phyloP scores from a whole-genome alignment of 1,140 invertebrate genomes.

The Drosophila pseudoobscura region DNA sequence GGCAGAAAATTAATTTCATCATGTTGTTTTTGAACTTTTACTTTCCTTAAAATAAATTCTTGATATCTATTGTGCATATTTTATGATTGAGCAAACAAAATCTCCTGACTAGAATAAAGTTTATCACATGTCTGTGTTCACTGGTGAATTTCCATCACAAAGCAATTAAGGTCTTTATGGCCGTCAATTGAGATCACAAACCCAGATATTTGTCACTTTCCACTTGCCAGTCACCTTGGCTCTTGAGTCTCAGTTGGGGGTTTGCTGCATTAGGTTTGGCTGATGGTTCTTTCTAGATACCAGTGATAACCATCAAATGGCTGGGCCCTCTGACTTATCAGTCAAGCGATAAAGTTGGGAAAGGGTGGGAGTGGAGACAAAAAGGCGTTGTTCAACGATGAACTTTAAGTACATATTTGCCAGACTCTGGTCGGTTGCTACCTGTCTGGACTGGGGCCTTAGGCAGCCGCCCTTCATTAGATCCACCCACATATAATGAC shows the following conservation, averaged over 20 bases:
- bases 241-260: constrained; percentile 18
- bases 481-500: constrained; percentile 36
- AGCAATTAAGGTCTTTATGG: constrained; percentile 19
- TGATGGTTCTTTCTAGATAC: constrained; percentile 39
- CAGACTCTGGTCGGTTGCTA: constrained; percentile 31
- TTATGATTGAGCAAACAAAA: constrained; percentile 1
- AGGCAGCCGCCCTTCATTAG: constrained; percentile 46
- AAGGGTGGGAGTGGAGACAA: constrained; percentile 8
- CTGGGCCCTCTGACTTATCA: constrained; percentile 29
- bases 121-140: background rate
- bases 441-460: constrained; percentile 24
- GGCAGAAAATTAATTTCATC: constrained; percentile 24
- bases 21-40: background rate
- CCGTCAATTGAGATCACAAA: constrained; percentile 7
- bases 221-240: constrained; percentile 33
- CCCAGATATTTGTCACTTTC: constrained; percentile 25
- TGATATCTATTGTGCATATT: background rate
- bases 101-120: background rate
- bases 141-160: constrained; percentile 35
- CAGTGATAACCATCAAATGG: constrained; percentile 11
- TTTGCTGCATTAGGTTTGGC: constrained; percentile 32
- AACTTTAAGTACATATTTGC: constrained; percentile 43
- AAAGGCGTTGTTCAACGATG: background rate
- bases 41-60: too few species aligned
- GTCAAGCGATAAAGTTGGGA: constrained; percentile 22